Conservation (phyloP, 2,888 invertebrate genomes). For the Lasiommata megera region DNA sequence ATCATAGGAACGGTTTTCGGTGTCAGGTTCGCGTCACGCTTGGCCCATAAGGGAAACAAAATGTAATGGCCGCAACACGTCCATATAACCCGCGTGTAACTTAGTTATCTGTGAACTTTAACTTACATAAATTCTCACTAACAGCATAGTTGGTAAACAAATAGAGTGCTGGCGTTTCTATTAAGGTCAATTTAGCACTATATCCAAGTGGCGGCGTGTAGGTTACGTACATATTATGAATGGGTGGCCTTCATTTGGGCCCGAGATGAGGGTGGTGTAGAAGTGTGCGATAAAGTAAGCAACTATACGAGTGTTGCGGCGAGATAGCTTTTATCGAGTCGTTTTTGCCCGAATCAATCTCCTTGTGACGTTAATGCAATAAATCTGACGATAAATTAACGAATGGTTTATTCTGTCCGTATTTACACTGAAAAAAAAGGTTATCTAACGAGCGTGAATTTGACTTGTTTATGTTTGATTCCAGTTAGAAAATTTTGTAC, state of each 20-base stretch:
- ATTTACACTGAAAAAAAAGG: no score
- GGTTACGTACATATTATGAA: conserved; percentile 32
- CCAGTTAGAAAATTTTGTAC: no score
- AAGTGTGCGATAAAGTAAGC: conserved; percentile 15
- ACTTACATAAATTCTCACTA: conserved; percentile 29
- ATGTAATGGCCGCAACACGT: no score
- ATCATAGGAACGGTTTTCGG: no score
- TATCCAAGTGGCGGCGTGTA: conserved; percentile 34
- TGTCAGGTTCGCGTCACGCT: no score
- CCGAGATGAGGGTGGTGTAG: conserved; percentile 10
- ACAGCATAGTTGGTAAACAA: conserved; percentile 28
- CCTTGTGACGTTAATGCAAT: conserved; percentile 10
- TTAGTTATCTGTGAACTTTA: neutral
- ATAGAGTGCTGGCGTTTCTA: conserved; percentile 26
- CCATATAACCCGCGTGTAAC: neutral
- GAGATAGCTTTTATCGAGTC: conserved; percentile 8
- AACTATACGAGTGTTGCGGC: conserved; percentile 11
- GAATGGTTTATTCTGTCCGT: neutral
- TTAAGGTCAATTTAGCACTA: conserved; percentile 34
- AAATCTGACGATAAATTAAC: conserved; percentile 12
- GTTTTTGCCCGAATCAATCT: conserved; percentile 18
- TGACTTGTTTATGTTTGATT: no score
- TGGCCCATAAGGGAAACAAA: no score
- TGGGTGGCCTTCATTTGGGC: conserved; percentile 31
- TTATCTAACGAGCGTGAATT: no score